Conservation (phyloP, 2,888 invertebrate genomes). For the Oasisia sp. region DNA sequence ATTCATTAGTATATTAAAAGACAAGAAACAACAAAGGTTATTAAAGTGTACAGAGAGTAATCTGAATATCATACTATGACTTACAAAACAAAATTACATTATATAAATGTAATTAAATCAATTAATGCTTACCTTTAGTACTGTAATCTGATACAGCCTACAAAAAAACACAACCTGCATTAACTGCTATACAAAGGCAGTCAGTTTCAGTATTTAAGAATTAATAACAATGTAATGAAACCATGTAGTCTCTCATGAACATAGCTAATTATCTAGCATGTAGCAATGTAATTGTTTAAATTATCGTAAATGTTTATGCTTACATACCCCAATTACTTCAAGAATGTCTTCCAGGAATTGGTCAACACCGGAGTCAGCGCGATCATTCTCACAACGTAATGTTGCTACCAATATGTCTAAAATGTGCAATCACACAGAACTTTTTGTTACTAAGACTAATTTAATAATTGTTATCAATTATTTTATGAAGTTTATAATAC, state of each 20-base stretch:
- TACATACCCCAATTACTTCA: slow-evolving; percentile 7
- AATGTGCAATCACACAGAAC: background rate
- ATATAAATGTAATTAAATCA: background rate
- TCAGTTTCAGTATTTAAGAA: background rate
- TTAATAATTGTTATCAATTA: background rate
- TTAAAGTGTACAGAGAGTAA: background rate
- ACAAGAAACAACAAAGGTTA: background rate
- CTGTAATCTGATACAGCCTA: slow-evolving; percentile 17
- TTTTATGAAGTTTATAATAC: background rate
- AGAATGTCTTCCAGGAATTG: slow-evolving; percentile 17
- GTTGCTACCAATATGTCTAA: slow-evolving; percentile 17
- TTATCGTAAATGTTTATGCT: background rate
- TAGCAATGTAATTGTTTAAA: background rate
- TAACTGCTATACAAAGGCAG: background rate
- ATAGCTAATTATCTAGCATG: background rate
- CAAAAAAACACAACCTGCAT: background rate
- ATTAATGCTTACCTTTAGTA: background rate
- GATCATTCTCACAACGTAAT: background rate
- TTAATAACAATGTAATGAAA: background rate
- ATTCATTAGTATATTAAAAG: background rate
- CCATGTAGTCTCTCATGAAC: background rate
- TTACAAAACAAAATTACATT: background rate
- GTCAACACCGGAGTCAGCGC: background rate
- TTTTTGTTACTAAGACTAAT: background rate
- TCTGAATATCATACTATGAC: background rate